Evolutionary conservation across 2,113 vertebrate species (phyloP).

Genomic region (Myotis lucifugus): DNA sequence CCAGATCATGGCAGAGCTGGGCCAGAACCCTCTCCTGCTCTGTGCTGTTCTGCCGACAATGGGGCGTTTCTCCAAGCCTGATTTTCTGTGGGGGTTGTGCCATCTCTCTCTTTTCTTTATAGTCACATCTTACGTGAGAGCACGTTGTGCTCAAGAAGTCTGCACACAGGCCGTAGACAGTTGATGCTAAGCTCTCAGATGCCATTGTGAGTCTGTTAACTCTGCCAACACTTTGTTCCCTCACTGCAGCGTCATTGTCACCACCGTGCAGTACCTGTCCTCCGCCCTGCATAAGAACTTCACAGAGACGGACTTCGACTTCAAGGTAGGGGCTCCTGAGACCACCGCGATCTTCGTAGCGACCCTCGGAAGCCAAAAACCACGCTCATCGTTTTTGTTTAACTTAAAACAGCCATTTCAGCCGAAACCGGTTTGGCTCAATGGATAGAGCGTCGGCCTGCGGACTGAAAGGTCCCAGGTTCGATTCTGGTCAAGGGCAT

Average conservation of each 20-base stretch:
- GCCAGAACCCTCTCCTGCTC: background rate
- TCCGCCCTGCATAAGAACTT: conserved; percentile 98
- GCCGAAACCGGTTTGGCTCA: no score
- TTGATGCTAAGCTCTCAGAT: background rate
- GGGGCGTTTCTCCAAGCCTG: background rate
- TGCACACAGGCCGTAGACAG: background rate
- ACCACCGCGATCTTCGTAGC: conserved; percentile 25
- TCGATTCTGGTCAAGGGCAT: no score
- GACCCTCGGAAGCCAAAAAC: background rate
- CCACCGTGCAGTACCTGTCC: conserved; percentile 94
- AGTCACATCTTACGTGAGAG: background rate
- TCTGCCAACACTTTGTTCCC: conserved; percentile 55
- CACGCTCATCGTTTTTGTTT: background rate
- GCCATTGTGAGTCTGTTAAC: conserved; percentile 44
- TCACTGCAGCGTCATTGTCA: conserved; percentile 94
- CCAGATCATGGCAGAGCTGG: background rate
- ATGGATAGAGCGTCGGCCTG: no score
- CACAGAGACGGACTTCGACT: conserved; percentile 96
- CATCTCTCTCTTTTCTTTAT: background rate
- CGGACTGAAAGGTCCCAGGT: no score
- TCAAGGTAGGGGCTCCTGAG: conserved; percentile 89
- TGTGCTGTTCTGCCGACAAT: background rate
- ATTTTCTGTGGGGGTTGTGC: background rate
- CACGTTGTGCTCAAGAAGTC: background rate
- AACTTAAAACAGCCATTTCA: background rate